Evolutionary conservation across 2,113 vertebrate species (phyloP).

Genomic region (Oreochromis aureus): DNA sequence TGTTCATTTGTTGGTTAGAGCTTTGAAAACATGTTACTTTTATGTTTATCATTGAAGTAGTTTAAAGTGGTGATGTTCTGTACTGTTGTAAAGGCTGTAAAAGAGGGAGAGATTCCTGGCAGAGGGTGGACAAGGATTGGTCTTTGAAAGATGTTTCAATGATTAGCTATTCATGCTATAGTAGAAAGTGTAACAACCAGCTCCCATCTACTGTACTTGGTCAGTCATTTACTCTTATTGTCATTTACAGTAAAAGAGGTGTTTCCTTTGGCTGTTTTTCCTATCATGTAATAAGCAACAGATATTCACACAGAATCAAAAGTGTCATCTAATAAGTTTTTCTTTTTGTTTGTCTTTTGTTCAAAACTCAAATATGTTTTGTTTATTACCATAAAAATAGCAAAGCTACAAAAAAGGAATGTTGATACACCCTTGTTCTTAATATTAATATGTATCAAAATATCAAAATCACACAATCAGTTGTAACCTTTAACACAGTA

Average conservation of each 20-base stretch:
- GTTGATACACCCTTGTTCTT: background rate
- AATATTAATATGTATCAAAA: background rate
- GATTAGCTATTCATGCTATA: accelerated
- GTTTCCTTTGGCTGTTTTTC: background rate
- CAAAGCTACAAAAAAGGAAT: background rate
- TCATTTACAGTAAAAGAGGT: background rate
- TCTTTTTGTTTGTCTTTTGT: background rate
- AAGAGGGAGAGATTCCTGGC: background rate
- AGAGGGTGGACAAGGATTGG: background rate
- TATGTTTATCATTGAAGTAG: background rate
- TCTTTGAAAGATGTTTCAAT: background rate
- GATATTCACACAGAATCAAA: background rate
- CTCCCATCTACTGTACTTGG: background rate
- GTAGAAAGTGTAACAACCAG: background rate
- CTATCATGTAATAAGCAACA: background rate
- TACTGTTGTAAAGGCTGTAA: accelerated
- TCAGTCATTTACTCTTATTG: background rate
- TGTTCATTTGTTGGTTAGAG: background rate
- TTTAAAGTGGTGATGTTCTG: background rate
- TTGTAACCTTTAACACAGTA: background rate
- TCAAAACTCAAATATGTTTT: background rate
- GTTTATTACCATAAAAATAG: background rate
- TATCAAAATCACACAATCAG: background rate
- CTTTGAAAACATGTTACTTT: background rate
- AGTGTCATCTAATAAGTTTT: background rate